Conservation (phyloP, 1,140 invertebrate genomes). For the Kradibia gibbosae region DNA sequence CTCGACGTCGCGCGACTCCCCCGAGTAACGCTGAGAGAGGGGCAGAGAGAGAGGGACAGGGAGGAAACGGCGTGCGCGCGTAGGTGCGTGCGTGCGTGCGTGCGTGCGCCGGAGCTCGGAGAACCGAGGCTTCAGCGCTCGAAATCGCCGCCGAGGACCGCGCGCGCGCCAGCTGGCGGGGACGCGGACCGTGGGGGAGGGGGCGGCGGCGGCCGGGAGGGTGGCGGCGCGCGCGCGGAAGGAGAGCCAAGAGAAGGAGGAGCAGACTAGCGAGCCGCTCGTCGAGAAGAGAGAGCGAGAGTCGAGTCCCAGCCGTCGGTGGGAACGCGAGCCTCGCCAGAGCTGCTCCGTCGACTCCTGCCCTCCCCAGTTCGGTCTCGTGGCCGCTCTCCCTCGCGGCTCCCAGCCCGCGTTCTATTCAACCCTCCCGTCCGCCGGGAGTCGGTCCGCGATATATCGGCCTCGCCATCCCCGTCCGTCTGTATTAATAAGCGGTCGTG, state of each 20-base stretch:
- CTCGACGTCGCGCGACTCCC: no score
- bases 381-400: background rate
- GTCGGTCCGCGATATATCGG: background rate
- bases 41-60: background rate
- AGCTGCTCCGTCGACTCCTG: background rate
- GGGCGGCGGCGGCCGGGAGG: background rate
- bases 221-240: no score
- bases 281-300: conserved; percentile 16
- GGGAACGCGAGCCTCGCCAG: conserved; percentile 18
- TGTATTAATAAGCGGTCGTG: background rate
- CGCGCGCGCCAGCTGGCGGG: background rate
- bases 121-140: background rate
- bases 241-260: no score
- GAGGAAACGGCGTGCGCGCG: background rate
- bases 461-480: background rate
- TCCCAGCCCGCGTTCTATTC: no score
- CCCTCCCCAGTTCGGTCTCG: background rate
- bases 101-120: background rate
- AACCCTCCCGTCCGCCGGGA: background rate
- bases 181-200: background rate
- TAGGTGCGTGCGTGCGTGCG: background rate
- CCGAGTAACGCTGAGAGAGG: background rate
- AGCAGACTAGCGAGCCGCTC: no score
- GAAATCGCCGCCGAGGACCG: conserved; percentile 2
- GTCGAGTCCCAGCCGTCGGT: conserved; percentile 38